A percentile compares a stretch with the other conserved stretches of the same genome.
Evolutionary conservation across 2,113 vertebrate genomes (phyloP).

Genomic region (Antennarius striatus): DNA sequence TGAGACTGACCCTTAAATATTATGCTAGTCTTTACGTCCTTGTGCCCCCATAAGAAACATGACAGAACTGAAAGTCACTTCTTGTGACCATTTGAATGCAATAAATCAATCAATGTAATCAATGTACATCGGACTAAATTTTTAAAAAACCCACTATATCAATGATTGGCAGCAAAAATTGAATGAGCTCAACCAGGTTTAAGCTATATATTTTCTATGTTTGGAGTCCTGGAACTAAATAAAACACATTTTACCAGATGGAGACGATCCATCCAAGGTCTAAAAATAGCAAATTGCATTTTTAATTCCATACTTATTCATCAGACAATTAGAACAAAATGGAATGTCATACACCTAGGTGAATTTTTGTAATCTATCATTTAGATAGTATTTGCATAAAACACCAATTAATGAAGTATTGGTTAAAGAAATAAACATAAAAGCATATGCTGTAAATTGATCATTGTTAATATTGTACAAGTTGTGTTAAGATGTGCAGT

Average conservation of each 20-base stretch:
- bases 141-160: no score
- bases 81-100: background rate
- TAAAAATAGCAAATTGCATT: conserved; percentile 27
- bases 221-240: background rate
- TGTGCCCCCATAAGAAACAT: background rate
- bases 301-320: conserved; percentile 1
- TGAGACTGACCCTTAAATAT: background rate
- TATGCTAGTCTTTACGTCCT: no score
- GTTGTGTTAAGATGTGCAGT: background rate
- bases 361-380: background rate
- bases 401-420: background rate
- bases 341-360: background rate
- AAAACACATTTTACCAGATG: background rate
- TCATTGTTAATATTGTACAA: no score
- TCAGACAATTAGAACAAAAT: conserved; percentile 4
- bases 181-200: background rate
- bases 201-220: no score
- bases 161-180: no score
- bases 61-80: background rate
- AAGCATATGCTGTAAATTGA: no score
- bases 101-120: no score
- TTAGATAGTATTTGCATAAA: background rate
- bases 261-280: conserved; percentile 13
- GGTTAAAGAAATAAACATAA: background rate
- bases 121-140: no score